Evolutionary conservation across 2,113 vertebrate species (phyloP).

Genomic region (Tetrao urogallus): DNA sequence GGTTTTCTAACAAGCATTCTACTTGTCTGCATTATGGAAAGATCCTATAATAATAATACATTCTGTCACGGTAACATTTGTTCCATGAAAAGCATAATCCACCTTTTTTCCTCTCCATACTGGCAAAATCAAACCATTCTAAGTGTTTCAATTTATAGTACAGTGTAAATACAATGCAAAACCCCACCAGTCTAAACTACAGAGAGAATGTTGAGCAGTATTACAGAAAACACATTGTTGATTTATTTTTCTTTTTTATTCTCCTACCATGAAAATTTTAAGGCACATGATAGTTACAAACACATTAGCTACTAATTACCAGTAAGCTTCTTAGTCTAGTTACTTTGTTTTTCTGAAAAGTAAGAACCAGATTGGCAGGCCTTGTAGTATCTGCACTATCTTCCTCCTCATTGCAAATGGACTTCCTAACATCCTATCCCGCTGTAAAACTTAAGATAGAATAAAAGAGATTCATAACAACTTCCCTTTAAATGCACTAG

Average conservation of each 20-base stretch:
- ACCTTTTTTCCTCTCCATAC: conserved; percentile 71
- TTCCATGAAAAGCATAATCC: conserved; percentile 85
- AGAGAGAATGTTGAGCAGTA: conserved; percentile 73
- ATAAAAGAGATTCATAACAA: neutral
- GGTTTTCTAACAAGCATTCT: conserved; percentile 90
- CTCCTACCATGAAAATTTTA: conserved; percentile 95
- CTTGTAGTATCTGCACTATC: conserved; percentile 47
- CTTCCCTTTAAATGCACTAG: conserved; percentile 27
- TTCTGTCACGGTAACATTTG: conserved; percentile 89
- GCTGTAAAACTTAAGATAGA: conserved; percentile 41
- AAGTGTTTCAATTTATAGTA: conserved; percentile 88
- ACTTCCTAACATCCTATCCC: conserved; percentile 32
- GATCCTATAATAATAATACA: conserved; percentile 88
- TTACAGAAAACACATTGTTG: conserved; percentile 87
- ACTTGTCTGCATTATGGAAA: conserved; percentile 93
- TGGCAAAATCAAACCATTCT: conserved; percentile 80
- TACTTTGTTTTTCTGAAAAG: conserved; percentile 78
- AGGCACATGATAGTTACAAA: conserved; percentile 98
- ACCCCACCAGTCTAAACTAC: conserved; percentile 88
- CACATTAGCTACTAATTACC: conserved; percentile 90
- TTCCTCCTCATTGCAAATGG: neutral
- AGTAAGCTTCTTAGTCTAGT: conserved; percentile 79
- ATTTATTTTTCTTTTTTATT: conserved; percentile 68
- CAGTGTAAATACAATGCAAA: conserved; percentile 91
- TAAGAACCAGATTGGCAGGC: conserved; percentile 76